Percentiles rank a stretch among this genome's conserved stretches.
These are phyloP conservation scores for Oncorhynchus keta DNA, from an alignment of 2,113 vertebrate genomes.

Conservation along the genomic window DNA sequence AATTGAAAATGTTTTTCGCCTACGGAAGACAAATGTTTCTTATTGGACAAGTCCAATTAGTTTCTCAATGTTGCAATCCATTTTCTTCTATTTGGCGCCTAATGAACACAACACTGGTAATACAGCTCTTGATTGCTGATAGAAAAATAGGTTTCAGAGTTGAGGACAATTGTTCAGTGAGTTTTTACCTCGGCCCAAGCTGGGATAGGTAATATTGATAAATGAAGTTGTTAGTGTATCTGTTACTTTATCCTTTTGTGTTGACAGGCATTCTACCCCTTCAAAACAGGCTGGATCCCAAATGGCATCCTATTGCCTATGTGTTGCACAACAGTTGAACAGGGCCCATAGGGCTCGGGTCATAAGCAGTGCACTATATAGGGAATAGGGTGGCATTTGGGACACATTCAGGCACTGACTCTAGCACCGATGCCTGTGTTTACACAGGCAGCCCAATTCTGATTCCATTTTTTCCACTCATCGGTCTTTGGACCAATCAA, in stretches of 20 bases:
- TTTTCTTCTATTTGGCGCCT: neutral
- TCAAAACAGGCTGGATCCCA: neutral
- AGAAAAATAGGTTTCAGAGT: neutral
- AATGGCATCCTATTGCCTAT: no score
- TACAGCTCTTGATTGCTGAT: neutral
- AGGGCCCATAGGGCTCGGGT: no score
- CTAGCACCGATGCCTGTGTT: neutral
- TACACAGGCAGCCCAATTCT: no score
- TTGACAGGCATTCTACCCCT: neutral
- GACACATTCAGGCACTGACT: slow-evolving; percentile 1
- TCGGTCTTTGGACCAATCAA: no score
- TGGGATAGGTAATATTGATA: neutral
- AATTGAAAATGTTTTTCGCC: no score
- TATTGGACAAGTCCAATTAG: no score
- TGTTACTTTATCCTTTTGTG: neutral
- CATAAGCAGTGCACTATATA: no score
- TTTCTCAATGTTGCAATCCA: no score
- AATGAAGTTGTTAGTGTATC: slow-evolving; percentile 4
- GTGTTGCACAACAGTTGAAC: no score
- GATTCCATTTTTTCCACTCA: no score
- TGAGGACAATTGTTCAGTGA: neutral
- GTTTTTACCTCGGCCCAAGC: slow-evolving; percentile 2
- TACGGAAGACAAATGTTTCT: no score
- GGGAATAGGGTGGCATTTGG: no score
- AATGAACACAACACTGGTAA: neutral